Base-by-base conservation (phyloP, 1,140 invertebrate genomes). In the Pseudomyrmex gracilis region DNA sequence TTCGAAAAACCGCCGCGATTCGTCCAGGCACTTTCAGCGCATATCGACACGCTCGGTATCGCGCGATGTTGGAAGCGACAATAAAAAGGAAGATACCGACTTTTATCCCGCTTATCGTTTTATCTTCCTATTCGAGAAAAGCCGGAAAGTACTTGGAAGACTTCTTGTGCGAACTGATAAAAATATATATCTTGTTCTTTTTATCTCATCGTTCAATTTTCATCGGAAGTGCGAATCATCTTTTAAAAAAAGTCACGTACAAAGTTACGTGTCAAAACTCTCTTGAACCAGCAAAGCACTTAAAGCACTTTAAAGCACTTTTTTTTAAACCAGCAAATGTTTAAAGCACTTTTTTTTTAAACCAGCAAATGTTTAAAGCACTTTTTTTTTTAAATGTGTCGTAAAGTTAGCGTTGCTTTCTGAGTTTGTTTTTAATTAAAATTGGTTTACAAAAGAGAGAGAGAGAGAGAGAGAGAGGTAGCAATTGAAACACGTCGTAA, bases 61-160 rank as follows among this genome's bases (percentile, higher is more conserved):
- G n/a, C 34, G 34, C 34, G 7, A 34, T 34, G 34, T 34, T 45
- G 43, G 2, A 67, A 66, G 15, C 24, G 15, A 47, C 49, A 58
- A 66, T 4, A 0, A 22, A 22, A 53, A 10, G 7, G 1, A 70
- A 78, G 22, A 47, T 70, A 34, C 9, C 20, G 9, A 64, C 2
- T 4, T 47, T 51, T 2, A 76, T 17, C 0, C 17, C 17, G 43
- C 22, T 12, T 22, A 53, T 15, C 43, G 45, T 4, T 60, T 76
- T 58, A 71, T 20, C 7, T 34, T 47, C 51, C 15, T n/a, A 58
- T 45, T 70, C 20, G 47, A 1, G 17, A 12, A 70, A 80, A n/a
- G 10, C 22, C 9, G 20, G 13, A 1, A 1, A 58, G 24, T 34
- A 47, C 34, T 34, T 34, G 76, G 64, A 70, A 78, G 76, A 78